These are phyloP conservation scores for Apteryx owenii DNA, from an alignment of 2,113 vertebrate species.

Conservation along the genomic window DNA sequence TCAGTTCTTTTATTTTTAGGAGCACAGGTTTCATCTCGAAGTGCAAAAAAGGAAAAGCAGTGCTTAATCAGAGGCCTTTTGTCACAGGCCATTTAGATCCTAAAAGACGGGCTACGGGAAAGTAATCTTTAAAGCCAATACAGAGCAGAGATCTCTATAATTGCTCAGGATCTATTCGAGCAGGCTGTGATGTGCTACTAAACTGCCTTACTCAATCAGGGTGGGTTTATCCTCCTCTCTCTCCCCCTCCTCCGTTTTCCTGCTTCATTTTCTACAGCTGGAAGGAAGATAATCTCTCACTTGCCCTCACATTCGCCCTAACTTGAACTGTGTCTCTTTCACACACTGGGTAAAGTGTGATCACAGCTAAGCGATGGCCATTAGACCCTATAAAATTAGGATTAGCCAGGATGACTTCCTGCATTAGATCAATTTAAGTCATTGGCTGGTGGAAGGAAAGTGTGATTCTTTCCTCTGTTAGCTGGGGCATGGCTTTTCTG, in stretches of 20 bases:
- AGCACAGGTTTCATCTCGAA: slow-evolving; percentile 23
- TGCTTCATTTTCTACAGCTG: slow-evolving; percentile 3
- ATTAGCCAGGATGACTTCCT: slow-evolving; percentile 47
- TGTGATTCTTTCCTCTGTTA: slow-evolving; percentile 36
- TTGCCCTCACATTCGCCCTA: background rate
- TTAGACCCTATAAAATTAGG: slow-evolving; percentile 66
- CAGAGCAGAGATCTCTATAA: background rate
- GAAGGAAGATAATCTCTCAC: slow-evolving; percentile 21
- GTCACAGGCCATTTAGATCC: slow-evolving; percentile 49
- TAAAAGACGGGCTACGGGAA: slow-evolving; percentile 36
- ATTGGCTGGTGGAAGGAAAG: slow-evolving; percentile 15
- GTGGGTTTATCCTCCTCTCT: background rate
- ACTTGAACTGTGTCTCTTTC: background rate
- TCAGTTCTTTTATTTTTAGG: slow-evolving; percentile 45
- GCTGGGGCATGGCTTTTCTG: background rate
- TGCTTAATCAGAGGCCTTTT: slow-evolving; percentile 29
- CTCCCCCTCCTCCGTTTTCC: background rate
- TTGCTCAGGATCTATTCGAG: background rate
- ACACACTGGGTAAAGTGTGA: slow-evolving; percentile 55
- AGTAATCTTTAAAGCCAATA: slow-evolving; percentile 34
- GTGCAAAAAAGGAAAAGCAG: slow-evolving; percentile 29
- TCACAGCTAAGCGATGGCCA: slow-evolving; percentile 38
- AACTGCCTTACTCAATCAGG: background rate
- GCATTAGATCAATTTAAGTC: slow-evolving; percentile 61
- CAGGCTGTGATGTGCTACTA: background rate